phyloP scores from a whole-genome alignment of 2,888 invertebrate species.

The Sminthurinus aureus region DNA sequence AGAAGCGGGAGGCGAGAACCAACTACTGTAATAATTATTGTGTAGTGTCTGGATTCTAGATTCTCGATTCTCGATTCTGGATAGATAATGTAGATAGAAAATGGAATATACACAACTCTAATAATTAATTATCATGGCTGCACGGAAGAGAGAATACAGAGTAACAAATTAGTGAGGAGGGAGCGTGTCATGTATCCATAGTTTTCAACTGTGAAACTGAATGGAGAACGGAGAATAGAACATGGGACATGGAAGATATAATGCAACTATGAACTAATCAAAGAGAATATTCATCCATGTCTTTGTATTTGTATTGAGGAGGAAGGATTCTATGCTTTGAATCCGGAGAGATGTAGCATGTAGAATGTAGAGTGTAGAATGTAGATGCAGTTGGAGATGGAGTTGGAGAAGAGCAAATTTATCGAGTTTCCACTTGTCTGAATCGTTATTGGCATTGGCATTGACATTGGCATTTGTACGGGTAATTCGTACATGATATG shows the following conservation, averaged over 20 bases:
- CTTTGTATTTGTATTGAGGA: slow-evolving; percentile 7
- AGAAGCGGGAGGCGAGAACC: too few species aligned
- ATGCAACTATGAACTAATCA: neutral
- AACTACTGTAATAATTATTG: too few species aligned
- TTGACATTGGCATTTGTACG: neutral
- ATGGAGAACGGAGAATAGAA: too few species aligned
- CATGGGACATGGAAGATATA: too few species aligned
- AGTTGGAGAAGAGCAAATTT: neutral
- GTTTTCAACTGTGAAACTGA: too few species aligned
- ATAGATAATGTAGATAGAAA: too few species aligned
- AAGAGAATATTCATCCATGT: slow-evolving; percentile 16
- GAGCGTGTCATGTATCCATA: neutral
- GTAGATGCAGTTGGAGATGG: too few species aligned
- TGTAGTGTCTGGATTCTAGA: too few species aligned
- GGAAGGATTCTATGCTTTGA: neutral
- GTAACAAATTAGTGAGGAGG: neutral
- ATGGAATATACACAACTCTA: neutral
- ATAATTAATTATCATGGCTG: neutral
- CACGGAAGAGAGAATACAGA: neutral
- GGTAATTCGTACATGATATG: slow-evolving; percentile 25
- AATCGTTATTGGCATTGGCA: neutral
- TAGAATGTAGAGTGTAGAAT: neutral
- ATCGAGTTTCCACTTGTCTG: neutral
- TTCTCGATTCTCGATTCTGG: too few species aligned
- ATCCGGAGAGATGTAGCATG: neutral